phyloP scores from a whole-genome alignment of 2,113 vertebrate species.

The Scytalopus superciliaris region DNA sequence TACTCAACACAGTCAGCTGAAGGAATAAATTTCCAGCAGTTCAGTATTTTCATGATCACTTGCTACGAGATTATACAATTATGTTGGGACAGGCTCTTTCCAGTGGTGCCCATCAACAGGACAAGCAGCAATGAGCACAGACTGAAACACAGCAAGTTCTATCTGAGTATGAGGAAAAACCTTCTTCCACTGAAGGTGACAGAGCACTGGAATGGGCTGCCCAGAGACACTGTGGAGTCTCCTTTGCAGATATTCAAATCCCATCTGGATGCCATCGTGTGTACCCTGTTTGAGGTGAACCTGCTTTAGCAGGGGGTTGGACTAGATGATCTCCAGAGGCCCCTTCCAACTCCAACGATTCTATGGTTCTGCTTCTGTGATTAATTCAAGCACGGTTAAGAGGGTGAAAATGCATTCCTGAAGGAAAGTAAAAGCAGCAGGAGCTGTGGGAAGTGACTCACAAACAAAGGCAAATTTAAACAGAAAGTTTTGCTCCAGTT shows the following conservation, averaged over 20 bases:
- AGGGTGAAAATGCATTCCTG: not conserved
- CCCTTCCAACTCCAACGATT: not conserved
- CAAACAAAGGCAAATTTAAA: not conserved
- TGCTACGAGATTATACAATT: not conserved
- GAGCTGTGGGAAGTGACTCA: constrained; percentile 7
- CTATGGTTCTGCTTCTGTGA: not conserved
- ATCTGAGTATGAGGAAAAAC: not conserved
- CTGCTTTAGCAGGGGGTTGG: not conserved
- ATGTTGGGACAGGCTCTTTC: not conserved
- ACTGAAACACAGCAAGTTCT: not conserved
- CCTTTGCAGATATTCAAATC: not conserved
- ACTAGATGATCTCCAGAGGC: not conserved
- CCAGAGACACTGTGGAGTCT: not conserved
- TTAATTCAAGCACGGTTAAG: not conserved
- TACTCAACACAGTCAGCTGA: not conserved
- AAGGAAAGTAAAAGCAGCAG: constrained; percentile 31
- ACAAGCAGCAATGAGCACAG: not conserved
- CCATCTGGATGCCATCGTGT: not conserved
- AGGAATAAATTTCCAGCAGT: not conserved
- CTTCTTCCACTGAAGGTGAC: not conserved
- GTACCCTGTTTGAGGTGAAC: not conserved
- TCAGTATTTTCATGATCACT: not conserved
- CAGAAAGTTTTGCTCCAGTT: not conserved
- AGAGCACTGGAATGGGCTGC: not conserved
- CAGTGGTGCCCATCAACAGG: not conserved